phyloP scores from a whole-genome alignment of 1,140 invertebrate genomes.

The Dendroctonus valens region DNA sequence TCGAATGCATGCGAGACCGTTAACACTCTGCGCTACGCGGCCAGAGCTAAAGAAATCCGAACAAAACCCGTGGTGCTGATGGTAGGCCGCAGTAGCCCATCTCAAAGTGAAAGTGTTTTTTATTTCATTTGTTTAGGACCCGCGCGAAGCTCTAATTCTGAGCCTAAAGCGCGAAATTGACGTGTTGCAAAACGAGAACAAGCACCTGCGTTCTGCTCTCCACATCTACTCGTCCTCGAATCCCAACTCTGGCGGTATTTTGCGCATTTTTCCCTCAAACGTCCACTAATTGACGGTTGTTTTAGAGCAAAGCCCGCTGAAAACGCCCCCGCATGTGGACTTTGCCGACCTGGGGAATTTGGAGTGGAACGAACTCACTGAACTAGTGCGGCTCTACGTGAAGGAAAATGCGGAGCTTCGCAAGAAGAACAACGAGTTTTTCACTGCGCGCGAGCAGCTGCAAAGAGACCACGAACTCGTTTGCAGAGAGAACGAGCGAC shows the following conservation, averaged over 20 bases:
- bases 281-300: too few species aligned
- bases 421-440: slow-evolving; percentile 84
- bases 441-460: slow-evolving; percentile 73
- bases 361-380: slow-evolving; percentile 67
- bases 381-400: slow-evolving; percentile 75
- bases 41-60: slow-evolving; percentile 81
- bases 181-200: slow-evolving; percentile 88
- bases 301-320: neutral
- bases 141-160: slow-evolving; percentile 85
- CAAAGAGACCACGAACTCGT: slow-evolving; percentile 86
- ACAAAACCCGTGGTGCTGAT: slow-evolving; percentile 91
- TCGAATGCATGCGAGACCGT: slow-evolving; percentile 87
- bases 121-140: slow-evolving; percentile 64
- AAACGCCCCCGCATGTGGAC: slow-evolving; percentile 62
- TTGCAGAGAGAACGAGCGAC: slow-evolving; percentile 84
- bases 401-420: slow-evolving; percentile 84
- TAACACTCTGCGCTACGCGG: slow-evolving; percentile 87
- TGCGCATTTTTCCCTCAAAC: too few species aligned
- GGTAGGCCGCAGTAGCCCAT: slow-evolving; percentile 58
- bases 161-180: slow-evolving; percentile 86
- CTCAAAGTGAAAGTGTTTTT: too few species aligned
- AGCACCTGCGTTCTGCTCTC: slow-evolving; percentile 76
- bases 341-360: slow-evolving; percentile 70
- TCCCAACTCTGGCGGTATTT: slow-evolving; percentile 11
- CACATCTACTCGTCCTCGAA: slow-evolving; percentile 32